Evolutionary conservation across 2,888 invertebrate species (phyloP).

Genomic region (Lacanobia oleracea): DNA sequence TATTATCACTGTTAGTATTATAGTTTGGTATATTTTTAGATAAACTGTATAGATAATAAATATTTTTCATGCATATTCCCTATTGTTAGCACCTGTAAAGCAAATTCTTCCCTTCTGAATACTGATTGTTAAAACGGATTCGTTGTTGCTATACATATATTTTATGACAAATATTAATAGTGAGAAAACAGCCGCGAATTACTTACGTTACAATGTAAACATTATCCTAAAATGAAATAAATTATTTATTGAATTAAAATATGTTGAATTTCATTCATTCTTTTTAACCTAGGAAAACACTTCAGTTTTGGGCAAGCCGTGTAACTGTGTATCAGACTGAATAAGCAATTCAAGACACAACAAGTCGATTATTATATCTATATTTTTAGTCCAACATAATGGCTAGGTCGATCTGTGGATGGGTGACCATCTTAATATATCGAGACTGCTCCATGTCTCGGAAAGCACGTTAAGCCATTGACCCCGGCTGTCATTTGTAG

Average conservation of each 20-base stretch:
- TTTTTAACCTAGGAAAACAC: not conserved
- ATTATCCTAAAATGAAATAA: not conserved
- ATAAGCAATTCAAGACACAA: not conserved
- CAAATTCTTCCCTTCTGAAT: not conserved
- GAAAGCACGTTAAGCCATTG: too few relatives aligned
- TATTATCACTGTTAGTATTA: too few relatives aligned
- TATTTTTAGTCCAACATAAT: too few relatives aligned
- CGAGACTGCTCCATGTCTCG: too few relatives aligned
- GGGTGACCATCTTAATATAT: too few relatives aligned
- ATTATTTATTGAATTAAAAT: slow-evolving; percentile 32
- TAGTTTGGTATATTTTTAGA: too few relatives aligned
- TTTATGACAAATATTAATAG: not conserved
- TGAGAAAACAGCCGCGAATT: not conserved
- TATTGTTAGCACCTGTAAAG: not conserved
- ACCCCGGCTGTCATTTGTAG: too few relatives aligned
- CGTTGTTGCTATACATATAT: not conserved
- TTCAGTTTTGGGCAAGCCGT: not conserved
- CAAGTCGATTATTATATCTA: too few relatives aligned
- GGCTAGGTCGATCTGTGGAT: too few relatives aligned
- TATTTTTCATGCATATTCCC: too few relatives aligned
- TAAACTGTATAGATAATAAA: too few relatives aligned
- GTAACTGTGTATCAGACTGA: not conserved
- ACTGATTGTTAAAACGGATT: not conserved
- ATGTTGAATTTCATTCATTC: not conserved
- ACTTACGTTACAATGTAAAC: slow-evolving; percentile 15